A percentile compares a stretch with the other conserved stretches of the same genome.
Evolutionary conservation across 1,140 invertebrate genomes (phyloP).

Genomic region (Drosophila kepulauana): DNA sequence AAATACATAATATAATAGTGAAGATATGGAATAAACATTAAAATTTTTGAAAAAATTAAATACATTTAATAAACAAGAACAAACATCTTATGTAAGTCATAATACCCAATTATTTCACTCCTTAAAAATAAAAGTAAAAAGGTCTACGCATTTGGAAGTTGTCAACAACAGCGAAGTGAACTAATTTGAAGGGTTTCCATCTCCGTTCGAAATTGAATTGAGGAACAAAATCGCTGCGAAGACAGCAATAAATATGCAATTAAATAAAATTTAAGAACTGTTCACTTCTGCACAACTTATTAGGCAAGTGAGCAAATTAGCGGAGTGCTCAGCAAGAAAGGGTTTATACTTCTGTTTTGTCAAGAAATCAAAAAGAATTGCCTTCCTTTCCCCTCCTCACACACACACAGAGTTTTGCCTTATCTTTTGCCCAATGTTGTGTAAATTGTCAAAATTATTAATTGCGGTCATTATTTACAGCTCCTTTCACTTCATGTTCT

Average conservation of each 20-base stretch:
- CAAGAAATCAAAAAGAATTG: slow-evolving; percentile 45
- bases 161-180: slow-evolving; percentile 52
- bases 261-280: slow-evolving; percentile 38
- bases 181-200: slow-evolving; percentile 36
- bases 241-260: slow-evolving; percentile 53
- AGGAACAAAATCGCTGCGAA: slow-evolving; percentile 31
- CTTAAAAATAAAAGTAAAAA: slow-evolving; percentile 41
- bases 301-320: slow-evolving; percentile 56
- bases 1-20: too few species aligned
- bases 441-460: slow-evolving; percentile 84
- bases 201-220: not conserved
- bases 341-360: slow-evolving; percentile 6
- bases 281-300: slow-evolving; percentile 47
- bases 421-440: slow-evolving; percentile 72
- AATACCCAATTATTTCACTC: not conserved
- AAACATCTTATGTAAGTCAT: not conserved
- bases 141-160: slow-evolving; percentile 48
- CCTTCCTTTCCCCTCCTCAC: not conserved
- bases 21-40: too few species aligned
- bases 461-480: slow-evolving; percentile 71
- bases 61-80: not conserved
- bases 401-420: not conserved
- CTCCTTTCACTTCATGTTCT: slow-evolving; percentile 14
- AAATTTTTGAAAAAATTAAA: not conserved
- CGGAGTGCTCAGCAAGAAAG: not conserved